Evolutionary conservation across 2,888 invertebrate species (phyloP).

Genomic region (Mystacides longicornis): DNA sequence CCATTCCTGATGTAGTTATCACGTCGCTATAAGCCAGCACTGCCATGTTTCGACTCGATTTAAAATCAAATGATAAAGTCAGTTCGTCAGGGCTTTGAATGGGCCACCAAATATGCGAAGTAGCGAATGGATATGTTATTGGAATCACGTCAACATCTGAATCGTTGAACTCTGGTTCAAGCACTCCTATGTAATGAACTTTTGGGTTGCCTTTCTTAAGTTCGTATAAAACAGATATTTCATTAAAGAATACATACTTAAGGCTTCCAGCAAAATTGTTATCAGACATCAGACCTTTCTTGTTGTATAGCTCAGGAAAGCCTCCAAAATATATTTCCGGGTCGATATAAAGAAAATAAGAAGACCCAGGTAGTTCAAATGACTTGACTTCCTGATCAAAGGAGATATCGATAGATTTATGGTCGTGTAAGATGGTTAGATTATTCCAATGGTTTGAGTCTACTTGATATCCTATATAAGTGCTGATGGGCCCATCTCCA

Average conservation of each 20-base stretch:
- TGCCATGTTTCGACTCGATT: slow-evolving; percentile 74
- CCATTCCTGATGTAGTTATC: slow-evolving; percentile 60
- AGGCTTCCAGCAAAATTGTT: slow-evolving; percentile 85
- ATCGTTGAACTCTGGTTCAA: slow-evolving; percentile 78
- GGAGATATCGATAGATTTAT: slow-evolving; percentile 63
- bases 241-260: slow-evolving; percentile 89
- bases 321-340: slow-evolving; percentile 91
- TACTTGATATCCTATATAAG: slow-evolving; percentile 59
- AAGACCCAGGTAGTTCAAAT: slow-evolving; percentile 65
- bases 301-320: slow-evolving; percentile 76
- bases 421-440: slow-evolving; percentile 76
- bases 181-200: slow-evolving; percentile 70
- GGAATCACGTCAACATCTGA: slow-evolving; percentile 81
- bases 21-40: slow-evolving; percentile 81
- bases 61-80: slow-evolving; percentile 78
- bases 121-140: slow-evolving; percentile 84
- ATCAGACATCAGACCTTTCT: slow-evolving; percentile 71
- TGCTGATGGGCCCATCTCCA: slow-evolving; percentile 68
- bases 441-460: slow-evolving; percentile 83
- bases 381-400: slow-evolving; percentile 66
- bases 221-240: slow-evolving; percentile 84
- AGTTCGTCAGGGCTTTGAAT: slow-evolving; percentile 65
- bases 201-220: slow-evolving; percentile 78
- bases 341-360: slow-evolving; percentile 75
- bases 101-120: slow-evolving; percentile 87